Percentiles rank a stretch among this genome's conserved stretches.
phyloP scores from a whole-genome alignment of 2,113 vertebrate species.

The Sturnus vulgaris region DNA sequence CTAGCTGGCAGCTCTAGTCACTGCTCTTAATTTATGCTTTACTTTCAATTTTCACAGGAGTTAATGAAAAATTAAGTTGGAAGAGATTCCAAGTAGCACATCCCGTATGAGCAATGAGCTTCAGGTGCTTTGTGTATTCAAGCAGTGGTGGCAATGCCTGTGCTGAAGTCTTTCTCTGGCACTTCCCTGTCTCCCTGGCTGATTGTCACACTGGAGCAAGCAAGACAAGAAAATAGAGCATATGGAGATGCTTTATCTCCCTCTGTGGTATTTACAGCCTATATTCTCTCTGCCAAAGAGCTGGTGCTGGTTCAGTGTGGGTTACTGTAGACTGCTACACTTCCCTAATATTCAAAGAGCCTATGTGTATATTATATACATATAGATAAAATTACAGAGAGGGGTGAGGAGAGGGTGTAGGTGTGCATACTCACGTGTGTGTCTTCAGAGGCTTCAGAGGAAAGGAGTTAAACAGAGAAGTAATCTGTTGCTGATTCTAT shows the following conservation, averaged over 20 bases:
- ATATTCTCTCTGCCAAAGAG: not conserved
- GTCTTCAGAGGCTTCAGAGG: not conserved
- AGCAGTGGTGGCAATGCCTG: not conserved
- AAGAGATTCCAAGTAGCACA: not conserved
- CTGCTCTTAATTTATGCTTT: not conserved
- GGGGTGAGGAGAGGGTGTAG: not conserved
- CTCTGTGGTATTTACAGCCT: not conserved
- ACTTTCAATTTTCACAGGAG: not conserved
- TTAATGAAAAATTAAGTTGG: not conserved
- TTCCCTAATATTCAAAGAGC: not conserved
- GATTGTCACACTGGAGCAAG: not conserved
- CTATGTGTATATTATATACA: not conserved
- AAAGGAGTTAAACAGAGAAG: not conserved
- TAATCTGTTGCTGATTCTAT: not conserved
- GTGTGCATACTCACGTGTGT: not conserved
- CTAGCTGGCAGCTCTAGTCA: not conserved
- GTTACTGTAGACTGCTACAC: not conserved
- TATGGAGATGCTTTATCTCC: not conserved
- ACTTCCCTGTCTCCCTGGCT: not conserved
- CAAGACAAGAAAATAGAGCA: not conserved
- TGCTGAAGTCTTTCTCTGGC: not conserved
- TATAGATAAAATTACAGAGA: not conserved
- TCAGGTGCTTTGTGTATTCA: not conserved
- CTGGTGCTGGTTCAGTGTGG: not conserved
- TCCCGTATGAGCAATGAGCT: not conserved